A percentile compares a stretch with the other conserved stretches of the same genome.
phyloP scores from a whole-genome alignment of 2,797 vertebrate genomes.

The Sebastes itinus region DNA sequence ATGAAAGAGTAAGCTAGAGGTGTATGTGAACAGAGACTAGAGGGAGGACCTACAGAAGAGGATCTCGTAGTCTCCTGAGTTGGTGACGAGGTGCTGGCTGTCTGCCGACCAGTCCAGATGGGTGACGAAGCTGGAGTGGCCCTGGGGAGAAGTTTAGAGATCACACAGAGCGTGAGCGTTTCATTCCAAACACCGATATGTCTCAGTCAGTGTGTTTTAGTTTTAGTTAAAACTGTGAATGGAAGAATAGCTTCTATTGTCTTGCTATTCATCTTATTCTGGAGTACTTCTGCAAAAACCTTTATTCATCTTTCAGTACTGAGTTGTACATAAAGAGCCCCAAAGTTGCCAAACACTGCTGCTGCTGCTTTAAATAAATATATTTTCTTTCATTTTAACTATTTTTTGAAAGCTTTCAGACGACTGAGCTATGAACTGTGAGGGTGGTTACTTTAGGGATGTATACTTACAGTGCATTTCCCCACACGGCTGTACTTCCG shows the following conservation, averaged over 20 bases:
- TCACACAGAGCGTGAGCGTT: accelerated
- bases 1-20: accelerated
- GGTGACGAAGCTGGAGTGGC: constrained; percentile 94
- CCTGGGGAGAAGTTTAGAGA: constrained; percentile 69
- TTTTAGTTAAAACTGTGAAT: background rate
- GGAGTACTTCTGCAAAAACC: background rate
- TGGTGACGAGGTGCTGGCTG: constrained; percentile 90
- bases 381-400: background rate
- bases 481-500: constrained; percentile 89
- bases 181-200: background rate
- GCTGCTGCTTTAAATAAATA: background rate
- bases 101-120: constrained; percentile 91
- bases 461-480: constrained; percentile 88
- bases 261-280: background rate
- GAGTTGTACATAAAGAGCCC: background rate
- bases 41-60: constrained; percentile 86
- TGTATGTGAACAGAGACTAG: background rate
- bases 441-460: background rate
- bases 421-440: background rate
- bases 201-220: background rate
- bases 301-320: background rate
- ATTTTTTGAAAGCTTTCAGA: background rate
- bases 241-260: background rate
- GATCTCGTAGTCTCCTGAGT: constrained; percentile 95
- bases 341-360: background rate